A percentile compares a stretch with the other conserved stretches of the same genome.
These are phyloP conservation scores for Deroptyus accipitrinus DNA, from an alignment of 2,113 vertebrate genomes.

Conservation along the genomic window DNA sequence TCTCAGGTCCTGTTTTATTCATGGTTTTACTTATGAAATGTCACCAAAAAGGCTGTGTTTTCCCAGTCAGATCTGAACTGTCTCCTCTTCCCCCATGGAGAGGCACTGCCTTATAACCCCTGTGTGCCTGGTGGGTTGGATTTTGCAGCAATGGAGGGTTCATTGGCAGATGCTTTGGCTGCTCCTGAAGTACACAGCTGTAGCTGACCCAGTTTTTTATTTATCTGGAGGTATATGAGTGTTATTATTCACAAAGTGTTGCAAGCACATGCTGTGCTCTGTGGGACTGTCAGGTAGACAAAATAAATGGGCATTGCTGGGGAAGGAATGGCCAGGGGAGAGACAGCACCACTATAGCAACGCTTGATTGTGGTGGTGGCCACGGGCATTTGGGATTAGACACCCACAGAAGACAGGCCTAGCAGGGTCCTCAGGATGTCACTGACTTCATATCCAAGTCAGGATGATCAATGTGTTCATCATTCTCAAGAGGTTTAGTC, in stretches of 20 bases:
- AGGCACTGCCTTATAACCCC: neutral
- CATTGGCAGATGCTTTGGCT: neutral
- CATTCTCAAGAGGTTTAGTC: neutral
- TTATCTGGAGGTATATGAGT: conserved; percentile 4
- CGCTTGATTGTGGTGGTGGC: neutral
- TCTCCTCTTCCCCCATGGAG: neutral
- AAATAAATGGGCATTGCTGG: conserved; percentile 28
- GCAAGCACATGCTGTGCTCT: conserved; percentile 35
- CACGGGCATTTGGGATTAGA: neutral
- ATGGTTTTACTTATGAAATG: conserved; percentile 11
- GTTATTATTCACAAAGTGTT: conserved; percentile 52
- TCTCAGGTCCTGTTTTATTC: conserved; percentile 30
- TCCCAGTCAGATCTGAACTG: neutral
- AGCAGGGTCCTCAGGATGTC: neutral
- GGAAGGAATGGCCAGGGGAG: conserved; percentile 19
- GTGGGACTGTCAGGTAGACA: conserved; percentile 15
- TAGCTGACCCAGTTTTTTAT: conserved; percentile 41
- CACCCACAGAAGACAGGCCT: neutral
- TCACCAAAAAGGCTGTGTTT: neutral
- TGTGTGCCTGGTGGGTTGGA: neutral
- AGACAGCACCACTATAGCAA: neutral
- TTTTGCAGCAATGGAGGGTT: neutral
- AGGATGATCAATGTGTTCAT: neutral
- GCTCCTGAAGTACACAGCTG: neutral
- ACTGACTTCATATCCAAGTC: neutral